Conservation (phyloP, 1,140 invertebrate genomes). For the Microplitis demolitor region DNA sequence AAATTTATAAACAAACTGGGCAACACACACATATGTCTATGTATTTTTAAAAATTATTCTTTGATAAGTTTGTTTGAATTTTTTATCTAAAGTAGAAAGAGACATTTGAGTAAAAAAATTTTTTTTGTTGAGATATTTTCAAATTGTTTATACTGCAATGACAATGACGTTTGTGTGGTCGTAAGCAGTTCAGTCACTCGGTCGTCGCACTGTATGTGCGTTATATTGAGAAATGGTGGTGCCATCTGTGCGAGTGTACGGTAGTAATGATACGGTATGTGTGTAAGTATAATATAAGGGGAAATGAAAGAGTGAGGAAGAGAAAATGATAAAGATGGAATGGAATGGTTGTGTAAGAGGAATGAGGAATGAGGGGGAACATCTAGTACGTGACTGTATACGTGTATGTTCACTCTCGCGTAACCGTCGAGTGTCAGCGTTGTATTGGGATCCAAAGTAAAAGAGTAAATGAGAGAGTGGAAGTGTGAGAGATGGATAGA, state of each 20-base stretch:
- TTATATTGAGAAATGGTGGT: neutral
- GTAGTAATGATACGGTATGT: neutral
- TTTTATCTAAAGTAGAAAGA: no score
- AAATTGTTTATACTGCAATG: constrained; percentile 2
- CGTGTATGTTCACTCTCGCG: constrained; percentile 12
- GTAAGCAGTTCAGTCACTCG: constrained; percentile 36
- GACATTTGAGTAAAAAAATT: no score
- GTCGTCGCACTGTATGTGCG: constrained; percentile 27
- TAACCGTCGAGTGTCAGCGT: neutral
- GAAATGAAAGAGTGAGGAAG: neutral
- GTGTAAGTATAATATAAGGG: neutral
- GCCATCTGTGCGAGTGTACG: constrained; percentile 11
- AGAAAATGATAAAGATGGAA: neutral
- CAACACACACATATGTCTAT: no score
- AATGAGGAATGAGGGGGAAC: neutral
- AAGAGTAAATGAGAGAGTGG: neutral
- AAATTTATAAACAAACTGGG: no score
- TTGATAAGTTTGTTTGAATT: no score
- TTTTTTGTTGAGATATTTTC: no score
- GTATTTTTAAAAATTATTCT: no score
- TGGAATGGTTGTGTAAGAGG: neutral
- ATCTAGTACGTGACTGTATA: neutral
- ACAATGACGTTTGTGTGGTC: constrained; percentile 36
- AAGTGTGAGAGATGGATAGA: neutral
- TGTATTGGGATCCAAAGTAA: neutral